Evolutionary conservation across 2,888 invertebrate species (phyloP).

Genomic region (Limnephilus rhombicus): DNA sequence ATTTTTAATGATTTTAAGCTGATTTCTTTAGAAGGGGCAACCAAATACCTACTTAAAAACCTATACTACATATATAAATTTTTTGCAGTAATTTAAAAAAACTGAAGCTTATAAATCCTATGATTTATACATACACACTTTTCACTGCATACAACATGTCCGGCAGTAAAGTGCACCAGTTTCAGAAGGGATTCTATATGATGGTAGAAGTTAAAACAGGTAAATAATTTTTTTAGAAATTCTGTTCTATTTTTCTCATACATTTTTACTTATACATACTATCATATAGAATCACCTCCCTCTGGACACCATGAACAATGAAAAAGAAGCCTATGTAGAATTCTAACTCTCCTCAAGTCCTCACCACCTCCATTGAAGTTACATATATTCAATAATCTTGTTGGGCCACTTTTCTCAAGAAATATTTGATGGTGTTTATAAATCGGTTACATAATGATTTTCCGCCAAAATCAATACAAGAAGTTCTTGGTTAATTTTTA

Average conservation of each 20-base stretch:
- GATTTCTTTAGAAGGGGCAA: background rate
- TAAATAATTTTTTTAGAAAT: too few species aligned
- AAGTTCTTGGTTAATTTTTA: background rate
- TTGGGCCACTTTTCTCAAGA: background rate
- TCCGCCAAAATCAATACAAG: background rate
- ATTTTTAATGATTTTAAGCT: background rate
- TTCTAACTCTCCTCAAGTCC: background rate
- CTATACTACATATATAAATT: background rate
- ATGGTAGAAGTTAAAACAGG: too few species aligned
- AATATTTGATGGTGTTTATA: background rate
- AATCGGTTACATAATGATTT: background rate
- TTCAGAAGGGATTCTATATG: too few species aligned
- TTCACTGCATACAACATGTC: too few species aligned
- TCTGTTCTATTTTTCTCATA: too few species aligned
- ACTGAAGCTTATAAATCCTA: background rate
- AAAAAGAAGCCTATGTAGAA: background rate
- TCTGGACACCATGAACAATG: background rate
- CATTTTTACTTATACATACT: too few species aligned
- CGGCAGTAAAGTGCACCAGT: too few species aligned
- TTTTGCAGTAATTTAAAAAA: background rate
- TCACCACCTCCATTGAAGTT: background rate
- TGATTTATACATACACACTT: background rate
- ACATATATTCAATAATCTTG: background rate
- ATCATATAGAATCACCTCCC: too few species aligned
- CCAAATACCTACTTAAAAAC: background rate